phyloP scores from a whole-genome alignment of 2,113 vertebrate species.

The Arenaria interpres region DNA sequence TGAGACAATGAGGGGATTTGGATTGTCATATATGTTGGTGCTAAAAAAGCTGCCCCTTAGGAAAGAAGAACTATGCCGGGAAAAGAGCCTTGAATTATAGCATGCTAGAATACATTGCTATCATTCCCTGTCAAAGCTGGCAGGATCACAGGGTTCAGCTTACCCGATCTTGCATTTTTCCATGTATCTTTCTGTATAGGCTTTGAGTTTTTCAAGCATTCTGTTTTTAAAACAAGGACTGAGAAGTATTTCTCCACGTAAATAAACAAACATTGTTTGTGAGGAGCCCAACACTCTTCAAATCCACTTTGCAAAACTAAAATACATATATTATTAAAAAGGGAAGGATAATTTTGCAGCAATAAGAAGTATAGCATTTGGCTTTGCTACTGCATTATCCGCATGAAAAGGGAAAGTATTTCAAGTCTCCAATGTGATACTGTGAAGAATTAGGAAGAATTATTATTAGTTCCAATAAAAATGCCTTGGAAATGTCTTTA shows the following conservation, averaged over 20 bases:
- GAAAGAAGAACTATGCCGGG: not conserved
- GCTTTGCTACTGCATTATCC: not conserved
- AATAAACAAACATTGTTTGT: not conserved
- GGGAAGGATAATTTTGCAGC: not conserved
- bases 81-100: not conserved
- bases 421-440: fast-evolving
- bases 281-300: not conserved
- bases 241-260: not conserved
- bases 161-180: conserved; percentile 1
- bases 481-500: not conserved
- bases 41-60: not conserved
- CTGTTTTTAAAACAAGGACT: not conserved
- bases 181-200: not conserved
- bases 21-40: fast-evolving
- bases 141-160: not conserved
- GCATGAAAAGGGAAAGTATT: not conserved
- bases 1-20: not conserved
- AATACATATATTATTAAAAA: not conserved
- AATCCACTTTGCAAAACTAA: not conserved
- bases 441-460: not conserved
- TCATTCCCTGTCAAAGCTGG: not conserved
- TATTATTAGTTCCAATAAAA: not conserved
- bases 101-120: not conserved
- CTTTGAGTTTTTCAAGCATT: not conserved
- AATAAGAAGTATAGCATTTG: not conserved